Conservation (phyloP, 2,113 vertebrate species). For the Suricata suricatta region DNA sequence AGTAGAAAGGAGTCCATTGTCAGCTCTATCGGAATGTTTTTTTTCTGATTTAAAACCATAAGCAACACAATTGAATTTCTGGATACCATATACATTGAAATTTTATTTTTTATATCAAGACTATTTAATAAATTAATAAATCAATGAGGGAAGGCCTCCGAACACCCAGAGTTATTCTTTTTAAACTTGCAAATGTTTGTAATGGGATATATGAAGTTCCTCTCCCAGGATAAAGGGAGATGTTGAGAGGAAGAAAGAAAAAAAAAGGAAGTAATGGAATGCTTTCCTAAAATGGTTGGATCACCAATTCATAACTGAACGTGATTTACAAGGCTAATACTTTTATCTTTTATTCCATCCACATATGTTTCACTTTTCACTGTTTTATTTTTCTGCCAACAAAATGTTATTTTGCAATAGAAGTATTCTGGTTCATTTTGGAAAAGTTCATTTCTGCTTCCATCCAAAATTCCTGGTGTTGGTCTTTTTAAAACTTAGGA, state of each 20-base stretch:
- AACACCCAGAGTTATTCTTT: slow-evolving; percentile 55
- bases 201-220: slow-evolving; percentile 65
- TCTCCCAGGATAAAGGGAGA: not conserved
- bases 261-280: slow-evolving; percentile 6
- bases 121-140: not conserved
- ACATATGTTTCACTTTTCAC: slow-evolving; percentile 57
- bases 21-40: slow-evolving; percentile 59
- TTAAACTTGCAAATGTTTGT: slow-evolving; percentile 37
- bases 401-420: slow-evolving; percentile 69
- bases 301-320: not conserved
- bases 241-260: slow-evolving; percentile 7
- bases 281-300: slow-evolving; percentile 30
- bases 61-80: slow-evolving; percentile 69
- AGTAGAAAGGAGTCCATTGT: slow-evolving; percentile 84
- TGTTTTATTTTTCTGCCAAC: slow-evolving; percentile 70
- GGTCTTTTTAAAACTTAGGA: slow-evolving; percentile 1
- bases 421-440: slow-evolving; percentile 71
- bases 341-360: not conserved
- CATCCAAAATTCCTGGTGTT: not conserved
- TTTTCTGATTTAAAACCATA: slow-evolving; percentile 65
- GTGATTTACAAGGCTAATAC: slow-evolving; percentile 34
- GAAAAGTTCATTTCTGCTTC: slow-evolving; percentile 49
- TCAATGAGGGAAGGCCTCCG: not conserved
- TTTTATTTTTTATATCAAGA: slow-evolving; percentile 55
- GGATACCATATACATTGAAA: slow-evolving; percentile 55